These are phyloP conservation scores for Carcharodon carcharias DNA, from an alignment of 2,797 vertebrate genomes.

Conservation along the genomic window DNA sequence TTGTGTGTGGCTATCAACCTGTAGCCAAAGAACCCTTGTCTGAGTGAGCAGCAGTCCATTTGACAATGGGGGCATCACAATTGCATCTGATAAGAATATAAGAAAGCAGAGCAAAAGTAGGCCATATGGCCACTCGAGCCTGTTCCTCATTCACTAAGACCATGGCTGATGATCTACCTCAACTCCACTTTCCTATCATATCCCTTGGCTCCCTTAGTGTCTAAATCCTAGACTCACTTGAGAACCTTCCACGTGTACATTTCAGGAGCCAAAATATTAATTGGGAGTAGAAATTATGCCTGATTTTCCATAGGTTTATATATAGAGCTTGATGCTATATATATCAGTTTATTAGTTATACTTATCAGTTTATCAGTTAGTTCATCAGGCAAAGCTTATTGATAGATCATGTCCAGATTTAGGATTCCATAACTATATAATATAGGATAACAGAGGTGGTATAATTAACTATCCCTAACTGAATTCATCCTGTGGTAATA, in stretches of 20 bases:
- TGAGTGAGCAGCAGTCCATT: not conserved
- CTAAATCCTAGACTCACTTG: not conserved
- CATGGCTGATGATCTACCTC: not conserved
- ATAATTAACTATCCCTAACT: not conserved
- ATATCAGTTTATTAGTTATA: not conserved
- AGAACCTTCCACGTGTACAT: not conserved
- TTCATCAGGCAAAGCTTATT: not conserved
- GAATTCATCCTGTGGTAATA: not conserved
- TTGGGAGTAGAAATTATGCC: not conserved
- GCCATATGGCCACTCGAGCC: not conserved
- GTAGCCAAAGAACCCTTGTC: too few species aligned
- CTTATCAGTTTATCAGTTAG: not conserved
- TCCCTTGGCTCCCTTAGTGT: not conserved
- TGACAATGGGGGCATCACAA: not conserved
- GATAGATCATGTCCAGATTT: not conserved
- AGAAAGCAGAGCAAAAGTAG: not conserved
- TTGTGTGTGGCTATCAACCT: too few species aligned
- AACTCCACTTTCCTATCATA: not conserved
- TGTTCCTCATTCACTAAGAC: not conserved
- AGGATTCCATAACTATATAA: not conserved
- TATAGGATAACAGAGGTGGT: not conserved
- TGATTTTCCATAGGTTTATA: not conserved
- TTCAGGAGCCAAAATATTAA: not conserved
- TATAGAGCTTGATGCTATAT: not conserved
- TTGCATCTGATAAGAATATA: not conserved